phyloP scores from a whole-genome alignment of 2,113 vertebrate species.

The Micronisus gabar region DNA sequence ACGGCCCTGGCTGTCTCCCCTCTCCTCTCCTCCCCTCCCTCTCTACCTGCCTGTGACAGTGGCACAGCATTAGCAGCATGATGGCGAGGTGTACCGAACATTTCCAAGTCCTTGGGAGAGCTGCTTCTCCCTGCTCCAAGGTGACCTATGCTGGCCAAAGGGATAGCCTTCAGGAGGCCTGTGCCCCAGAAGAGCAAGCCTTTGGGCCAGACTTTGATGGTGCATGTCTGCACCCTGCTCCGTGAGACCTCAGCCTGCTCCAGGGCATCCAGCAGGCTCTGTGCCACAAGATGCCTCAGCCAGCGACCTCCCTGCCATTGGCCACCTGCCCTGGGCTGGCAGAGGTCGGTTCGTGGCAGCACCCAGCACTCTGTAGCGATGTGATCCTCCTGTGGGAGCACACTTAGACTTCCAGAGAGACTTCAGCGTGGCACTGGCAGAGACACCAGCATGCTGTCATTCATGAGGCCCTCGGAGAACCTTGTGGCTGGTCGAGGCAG shows the following conservation, averaged over 20 bases:
- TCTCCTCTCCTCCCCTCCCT: neutral
- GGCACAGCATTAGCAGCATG: neutral
- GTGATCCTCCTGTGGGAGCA: neutral
- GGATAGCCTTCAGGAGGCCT: neutral
- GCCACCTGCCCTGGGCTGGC: neutral
- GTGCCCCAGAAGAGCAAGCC: neutral
- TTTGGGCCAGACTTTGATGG: neutral
- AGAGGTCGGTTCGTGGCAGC: neutral
- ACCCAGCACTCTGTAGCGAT: neutral
- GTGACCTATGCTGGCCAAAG: neutral
- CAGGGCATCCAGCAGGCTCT: neutral
- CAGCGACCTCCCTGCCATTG: rapidly evolving
- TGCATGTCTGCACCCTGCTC: neutral
- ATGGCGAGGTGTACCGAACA: neutral
- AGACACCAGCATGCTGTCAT: neutral
- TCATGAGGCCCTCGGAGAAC: neutral
- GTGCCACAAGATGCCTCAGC: neutral
- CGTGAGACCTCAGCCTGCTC: neutral
- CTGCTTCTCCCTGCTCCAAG: neutral
- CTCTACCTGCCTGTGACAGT: neutral
- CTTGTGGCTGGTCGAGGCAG: neutral
- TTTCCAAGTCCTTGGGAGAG: neutral
- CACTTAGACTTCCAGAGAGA: neutral
- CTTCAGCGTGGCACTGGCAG: neutral
- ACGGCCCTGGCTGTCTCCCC: neutral